Base-by-base conservation (phyloP, 2,797 vertebrate species). In the Hypotaenidia okinawae region DNA sequence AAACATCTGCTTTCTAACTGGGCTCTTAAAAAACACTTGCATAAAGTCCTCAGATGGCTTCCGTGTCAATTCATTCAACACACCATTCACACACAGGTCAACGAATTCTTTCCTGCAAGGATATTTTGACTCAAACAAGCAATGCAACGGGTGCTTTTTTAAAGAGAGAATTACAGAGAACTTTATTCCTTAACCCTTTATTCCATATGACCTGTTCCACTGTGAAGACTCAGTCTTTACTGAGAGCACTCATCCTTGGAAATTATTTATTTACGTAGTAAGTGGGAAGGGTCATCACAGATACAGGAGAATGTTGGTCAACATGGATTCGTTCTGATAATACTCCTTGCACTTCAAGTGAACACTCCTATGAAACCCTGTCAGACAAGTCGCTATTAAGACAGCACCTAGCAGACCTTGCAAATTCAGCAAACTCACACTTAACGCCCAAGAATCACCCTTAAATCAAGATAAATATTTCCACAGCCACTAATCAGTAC, bases 71-170 rank as follows among this genome's bases (percentile, higher is more conserved):
- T 96, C 93, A 83, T 97, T 98, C 45, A 98, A 90, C 13, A 79
- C 16, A 6, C 97, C 97, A 84, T 98, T 95, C 87, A 98, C 89
- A 16, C 96, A 98, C 43, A 97, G 94, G 51, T 98, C 96, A 66
- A 98, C 97, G 63, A 97, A 98, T 76, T 97, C 91, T 63, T 94
- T 93, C 91, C 98, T 98, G 97, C 62, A 85, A 94, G 84, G 61
- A 94, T 28, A 92, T 67, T 79, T 70, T 52, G 43, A 54, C 76
- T 28, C 15, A 82, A 69, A 84, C 0, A 3, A 82, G 21, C 23
- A 83, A 66, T 28, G 10, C 8, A 41, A 57, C 13, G 67, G 47
- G 5, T 68, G 47, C 7, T 58, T 84, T 91, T 67, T 19, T 49
- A 88, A 94, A 76, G 30, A 7, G 7, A 82, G 12, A 90, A 83